phyloP scores from a whole-genome alignment of 23 tunicate species.

The Halocynthia aurantium region DNA sequence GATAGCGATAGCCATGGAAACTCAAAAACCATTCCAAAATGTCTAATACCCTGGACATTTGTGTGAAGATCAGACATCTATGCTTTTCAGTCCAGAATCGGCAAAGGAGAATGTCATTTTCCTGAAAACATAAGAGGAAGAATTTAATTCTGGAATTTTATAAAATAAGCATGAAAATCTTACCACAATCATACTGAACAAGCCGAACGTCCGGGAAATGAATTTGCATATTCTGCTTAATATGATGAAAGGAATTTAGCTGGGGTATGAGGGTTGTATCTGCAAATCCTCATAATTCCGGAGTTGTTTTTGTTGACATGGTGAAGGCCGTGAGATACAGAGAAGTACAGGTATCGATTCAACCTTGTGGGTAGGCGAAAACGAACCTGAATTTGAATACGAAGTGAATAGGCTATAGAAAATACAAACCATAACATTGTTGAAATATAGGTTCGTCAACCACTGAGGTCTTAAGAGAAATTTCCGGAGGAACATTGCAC shows the following conservation, averaged over 20 bases:
- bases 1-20: conserved; percentile 85
- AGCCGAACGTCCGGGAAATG: conserved; percentile 85
- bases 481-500: no score
- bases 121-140: conserved; percentile 51
- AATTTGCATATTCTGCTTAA: conserved; percentile 28
- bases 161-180: background rate
- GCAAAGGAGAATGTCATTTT: conserved; percentile 73
- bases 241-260: conserved; percentile 25
- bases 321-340: conserved; percentile 12
- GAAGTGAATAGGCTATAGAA: no score
- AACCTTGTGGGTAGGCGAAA: no score
- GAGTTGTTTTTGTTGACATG: conserved; percentile 30
- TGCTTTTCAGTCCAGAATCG: conserved; percentile 70
- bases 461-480: no score
- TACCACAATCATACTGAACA: conserved; percentile 87
- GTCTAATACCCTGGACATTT: conserved; percentile 94
- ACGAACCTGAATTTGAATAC: no score
- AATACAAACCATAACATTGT: no score
- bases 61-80: conserved; percentile 86
- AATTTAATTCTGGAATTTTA: no score
- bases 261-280: background rate
- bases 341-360: no score
- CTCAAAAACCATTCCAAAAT: conserved; percentile 81
- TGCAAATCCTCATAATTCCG: conserved; percentile 4
- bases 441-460: no score